Conservation (phyloP, 2,797 vertebrate species). For the Cirrhinus mrigala region DNA sequence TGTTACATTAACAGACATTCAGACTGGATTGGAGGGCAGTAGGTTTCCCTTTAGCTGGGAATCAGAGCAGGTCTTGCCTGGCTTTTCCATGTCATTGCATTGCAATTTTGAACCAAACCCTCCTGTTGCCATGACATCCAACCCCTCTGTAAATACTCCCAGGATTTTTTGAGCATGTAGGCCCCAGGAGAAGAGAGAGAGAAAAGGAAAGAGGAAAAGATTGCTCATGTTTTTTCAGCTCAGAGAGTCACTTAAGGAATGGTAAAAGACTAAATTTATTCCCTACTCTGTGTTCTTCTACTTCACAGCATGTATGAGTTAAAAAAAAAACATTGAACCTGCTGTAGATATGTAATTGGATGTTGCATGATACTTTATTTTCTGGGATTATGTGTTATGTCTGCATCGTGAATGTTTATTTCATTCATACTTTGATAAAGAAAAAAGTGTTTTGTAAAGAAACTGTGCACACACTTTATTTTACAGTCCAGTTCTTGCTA, state of each 20-base stretch:
- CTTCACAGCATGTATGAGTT: not conserved
- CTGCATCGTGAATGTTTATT: not conserved
- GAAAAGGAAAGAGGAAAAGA: not conserved
- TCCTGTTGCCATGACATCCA: slow-evolving; percentile 76
- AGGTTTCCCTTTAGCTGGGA: slow-evolving; percentile 46
- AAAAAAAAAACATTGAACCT: not conserved
- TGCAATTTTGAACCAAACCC: slow-evolving; percentile 70
- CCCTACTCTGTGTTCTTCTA: not conserved
- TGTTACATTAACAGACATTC: slow-evolving; percentile 30
- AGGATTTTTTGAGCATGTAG: slow-evolving; percentile 70
- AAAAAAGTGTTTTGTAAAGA: not conserved
- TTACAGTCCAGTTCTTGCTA: no score
- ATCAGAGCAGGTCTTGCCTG: slow-evolving; percentile 56
- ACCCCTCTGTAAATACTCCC: slow-evolving; percentile 73
- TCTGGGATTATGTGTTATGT: not conserved
- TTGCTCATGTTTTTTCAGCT: slow-evolving; percentile 21
- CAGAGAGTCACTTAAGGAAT: slow-evolving; percentile 29
- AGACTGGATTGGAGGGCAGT: slow-evolving; percentile 25
- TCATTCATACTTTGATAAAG: not conserved
- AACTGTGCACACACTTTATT: not conserved
- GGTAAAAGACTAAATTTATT: slow-evolving; percentile 4
- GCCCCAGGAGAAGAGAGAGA: slow-evolving; percentile 63
- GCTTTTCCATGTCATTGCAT: slow-evolving; percentile 65
- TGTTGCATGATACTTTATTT: not conserved
- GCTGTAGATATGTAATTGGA: not conserved